Evolutionary conservation across 2,888 invertebrate species (phyloP).

Genomic region (Nephrotoma flavescens): DNA sequence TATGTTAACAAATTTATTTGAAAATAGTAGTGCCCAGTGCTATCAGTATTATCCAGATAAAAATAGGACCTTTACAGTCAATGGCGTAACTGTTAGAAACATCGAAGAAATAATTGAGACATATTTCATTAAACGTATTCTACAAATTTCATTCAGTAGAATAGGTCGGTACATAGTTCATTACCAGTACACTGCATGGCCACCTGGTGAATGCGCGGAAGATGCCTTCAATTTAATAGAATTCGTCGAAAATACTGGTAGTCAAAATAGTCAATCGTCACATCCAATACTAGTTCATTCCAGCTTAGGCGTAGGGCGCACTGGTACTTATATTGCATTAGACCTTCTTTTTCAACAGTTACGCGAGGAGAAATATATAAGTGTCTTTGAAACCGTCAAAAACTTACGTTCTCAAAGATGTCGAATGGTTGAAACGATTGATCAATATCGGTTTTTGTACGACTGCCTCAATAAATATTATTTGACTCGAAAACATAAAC

Average conservation of each 20-base stretch:
- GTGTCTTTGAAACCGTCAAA: conserved; percentile 52
- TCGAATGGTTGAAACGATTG: conserved; percentile 57
- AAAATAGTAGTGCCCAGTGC: neutral
- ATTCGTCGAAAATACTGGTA: conserved; percentile 40
- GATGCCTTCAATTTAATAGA: conserved; percentile 43
- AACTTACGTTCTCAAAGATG: conserved; percentile 50
- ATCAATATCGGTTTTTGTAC: conserved; percentile 36
- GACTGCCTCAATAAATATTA: neutral
- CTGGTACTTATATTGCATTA: conserved; percentile 57
- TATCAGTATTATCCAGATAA: neutral
- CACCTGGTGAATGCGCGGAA: conserved; percentile 51
- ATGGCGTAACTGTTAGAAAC: neutral
- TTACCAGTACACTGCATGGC: conserved; percentile 57
- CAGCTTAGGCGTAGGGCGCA: conserved; percentile 64
- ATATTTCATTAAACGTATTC: neutral
- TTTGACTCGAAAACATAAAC: neutral
- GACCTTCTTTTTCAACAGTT: conserved; percentile 53
- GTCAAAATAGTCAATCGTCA: conserved; percentile 29
- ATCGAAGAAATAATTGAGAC: neutral
- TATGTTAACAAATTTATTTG: neutral
- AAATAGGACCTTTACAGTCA: neutral
- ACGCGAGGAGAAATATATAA: conserved; percentile 42
- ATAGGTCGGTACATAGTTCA: conserved; percentile 36
- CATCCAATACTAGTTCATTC: conserved; percentile 35
- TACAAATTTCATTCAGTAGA: neutral